Percentiles rank a stretch among this genome's conserved stretches.
Evolutionary conservation across 2,888 invertebrate species (phyloP).

Genomic region (Hypomecis punctinalis): DNA sequence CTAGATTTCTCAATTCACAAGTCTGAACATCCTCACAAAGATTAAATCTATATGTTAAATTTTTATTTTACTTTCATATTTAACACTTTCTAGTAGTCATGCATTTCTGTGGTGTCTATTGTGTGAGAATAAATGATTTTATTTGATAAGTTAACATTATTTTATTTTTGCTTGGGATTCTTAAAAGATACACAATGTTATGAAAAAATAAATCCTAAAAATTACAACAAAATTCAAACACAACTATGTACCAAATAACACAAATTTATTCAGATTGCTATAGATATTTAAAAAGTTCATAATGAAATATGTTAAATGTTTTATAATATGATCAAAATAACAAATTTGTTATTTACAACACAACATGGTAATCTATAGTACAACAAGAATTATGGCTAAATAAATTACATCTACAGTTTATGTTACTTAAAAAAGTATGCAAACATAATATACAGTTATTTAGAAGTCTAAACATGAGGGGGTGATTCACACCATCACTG

Average conservation of each 20-base stretch:
- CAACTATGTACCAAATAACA: slow-evolving; percentile 8
- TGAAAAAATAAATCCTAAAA: background rate
- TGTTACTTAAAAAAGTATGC: no score
- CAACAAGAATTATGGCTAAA: no score
- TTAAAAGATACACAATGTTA: background rate
- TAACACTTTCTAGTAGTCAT: slow-evolving; percentile 56
- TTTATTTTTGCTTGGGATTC: slow-evolving; percentile 31
- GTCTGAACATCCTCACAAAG: slow-evolving; percentile 85
- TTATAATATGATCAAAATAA: background rate
- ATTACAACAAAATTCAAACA: background rate
- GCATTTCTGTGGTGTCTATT: slow-evolving; percentile 61
- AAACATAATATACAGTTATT: no score
- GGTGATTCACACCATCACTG: no score
- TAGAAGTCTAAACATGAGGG: no score
- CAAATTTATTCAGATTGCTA: slow-evolving; percentile 19
- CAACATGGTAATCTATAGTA: slow-evolving; percentile 11
- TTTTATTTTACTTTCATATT: slow-evolving; percentile 48
- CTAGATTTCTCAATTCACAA: slow-evolving; percentile 97
- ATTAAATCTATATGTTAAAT: slow-evolving; percentile 60
- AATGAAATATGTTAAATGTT: slow-evolving; percentile 11
- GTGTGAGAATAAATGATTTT: slow-evolving; percentile 63
- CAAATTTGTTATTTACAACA: slow-evolving; percentile 13
- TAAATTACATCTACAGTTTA: no score
- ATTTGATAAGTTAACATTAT: slow-evolving; percentile 35
- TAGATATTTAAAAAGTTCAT: slow-evolving; percentile 25